Percentiles rank a stretch among this genome's conserved stretches.
Evolutionary conservation across 2,888 invertebrate genomes (phyloP).

Genomic region (Drosophila algonquin): DNA sequence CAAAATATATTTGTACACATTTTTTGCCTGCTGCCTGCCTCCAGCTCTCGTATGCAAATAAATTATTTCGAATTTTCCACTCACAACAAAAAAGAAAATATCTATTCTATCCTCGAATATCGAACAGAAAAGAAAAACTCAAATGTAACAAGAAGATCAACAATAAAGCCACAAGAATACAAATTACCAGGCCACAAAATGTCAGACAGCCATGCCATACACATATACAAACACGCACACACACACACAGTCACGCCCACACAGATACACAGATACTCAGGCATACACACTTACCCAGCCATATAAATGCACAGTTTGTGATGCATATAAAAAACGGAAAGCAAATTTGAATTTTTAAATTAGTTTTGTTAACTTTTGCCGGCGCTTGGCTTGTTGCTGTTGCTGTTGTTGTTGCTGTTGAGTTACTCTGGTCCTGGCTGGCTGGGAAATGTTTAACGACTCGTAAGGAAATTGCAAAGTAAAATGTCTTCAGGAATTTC

Average conservation of each 20-base stretch:
- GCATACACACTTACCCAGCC: slow-evolving; percentile 42
- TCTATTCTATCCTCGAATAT: slow-evolving; percentile 1
- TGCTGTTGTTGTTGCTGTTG: slow-evolving; percentile 15
- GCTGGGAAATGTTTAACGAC: slow-evolving; percentile 82
- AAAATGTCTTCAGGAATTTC: slow-evolving; percentile 78
- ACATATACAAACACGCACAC: slow-evolving; percentile 22
- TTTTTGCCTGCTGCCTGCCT: not conserved
- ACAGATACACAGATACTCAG: slow-evolving; percentile 16
- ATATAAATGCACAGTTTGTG: slow-evolving; percentile 77
- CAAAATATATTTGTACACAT: slow-evolving; percentile 14
- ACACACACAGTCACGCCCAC: not conserved
- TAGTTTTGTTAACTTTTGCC: slow-evolving; percentile 83
- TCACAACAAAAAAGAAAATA: slow-evolving; percentile 13
- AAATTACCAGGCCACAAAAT: slow-evolving; percentile 79
- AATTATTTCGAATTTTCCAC: slow-evolving; percentile 49
- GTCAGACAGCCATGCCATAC: slow-evolving; percentile 34
- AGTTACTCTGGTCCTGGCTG: slow-evolving; percentile 27
- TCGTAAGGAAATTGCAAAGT: slow-evolving; percentile 82
- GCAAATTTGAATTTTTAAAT: slow-evolving; percentile 84
- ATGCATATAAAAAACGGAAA: slow-evolving; percentile 76
- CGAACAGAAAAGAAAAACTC: slow-evolving; percentile 21
- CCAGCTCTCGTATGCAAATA: slow-evolving; percentile 15
- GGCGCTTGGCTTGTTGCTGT: slow-evolving; percentile 44
- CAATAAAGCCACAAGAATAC: slow-evolving; percentile 81
- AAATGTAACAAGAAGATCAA: slow-evolving; percentile 67